Base-by-base conservation (phyloP, 2,797 vertebrate species). In the Chaenodraco wilsoni region DNA sequence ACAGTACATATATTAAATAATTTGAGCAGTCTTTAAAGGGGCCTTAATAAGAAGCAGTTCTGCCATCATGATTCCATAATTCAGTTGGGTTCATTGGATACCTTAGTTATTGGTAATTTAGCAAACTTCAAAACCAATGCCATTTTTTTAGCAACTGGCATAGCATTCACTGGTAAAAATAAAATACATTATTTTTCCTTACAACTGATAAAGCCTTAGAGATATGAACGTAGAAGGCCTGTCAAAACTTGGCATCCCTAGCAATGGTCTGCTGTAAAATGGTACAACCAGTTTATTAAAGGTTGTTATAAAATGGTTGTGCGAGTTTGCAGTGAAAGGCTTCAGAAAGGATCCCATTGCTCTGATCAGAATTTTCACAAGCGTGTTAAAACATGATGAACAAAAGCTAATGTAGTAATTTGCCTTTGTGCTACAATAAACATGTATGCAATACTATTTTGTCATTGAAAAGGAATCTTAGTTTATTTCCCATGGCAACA, bases 281-380 rank as follows among this genome's bases (percentile, higher is more conserved):
- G n/a, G 56, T 2, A 11, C 27, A 49, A 70, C 23, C 55, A 55
- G 57, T 66, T 59, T 23, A 46, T 2, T 44, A 57, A 57, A 62
- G 13, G 9, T 9, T 50, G 21, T 40, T 23, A 10, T 40, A 23
- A 37, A 7, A 7, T 37, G 8, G 33, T 37, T 37, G 33, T 37
- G 33, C 33, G 33, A 37, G 33, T 37, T 37, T 37, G 33, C 33
- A 37, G 8, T 37, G 33, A 9, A 37, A 37, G 8, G 33, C 33
- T 37, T 37, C 33, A 37, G 27, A 27, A 27, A 27, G 27, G 27
- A 27, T 27, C 4, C 27, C 27, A 5, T 27, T 27, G 27, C 27
- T 27, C 4, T 27, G 4, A 27, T 27, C 27, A 27, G 2, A 37
- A 37, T 37, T 6, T 37, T 8, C 33, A 37, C 33, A 37, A 9